Evolutionary conservation across 2,888 invertebrate species (phyloP).

Genomic region (Polydesmus complanatus): DNA sequence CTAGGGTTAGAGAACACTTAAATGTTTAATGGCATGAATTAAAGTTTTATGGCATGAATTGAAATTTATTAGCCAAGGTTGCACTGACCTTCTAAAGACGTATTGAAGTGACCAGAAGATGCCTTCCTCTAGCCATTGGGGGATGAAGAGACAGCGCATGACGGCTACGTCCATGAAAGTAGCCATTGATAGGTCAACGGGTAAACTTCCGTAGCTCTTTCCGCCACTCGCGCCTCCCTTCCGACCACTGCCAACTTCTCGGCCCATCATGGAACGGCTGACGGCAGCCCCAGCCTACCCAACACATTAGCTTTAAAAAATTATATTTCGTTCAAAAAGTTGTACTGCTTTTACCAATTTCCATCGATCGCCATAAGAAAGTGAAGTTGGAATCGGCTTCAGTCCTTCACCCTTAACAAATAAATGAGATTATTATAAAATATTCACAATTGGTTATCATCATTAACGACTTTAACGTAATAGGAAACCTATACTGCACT

Average conservation of each 20-base stretch:
- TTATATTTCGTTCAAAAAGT: neutral
- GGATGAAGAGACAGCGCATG: conserved; percentile 81
- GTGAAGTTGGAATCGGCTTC: neutral
- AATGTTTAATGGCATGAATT: neutral
- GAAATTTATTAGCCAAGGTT: neutral
- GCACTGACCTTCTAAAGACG: conserved; percentile 60
- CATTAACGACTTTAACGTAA: too few species aligned
- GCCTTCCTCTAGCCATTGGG: conserved; percentile 97
- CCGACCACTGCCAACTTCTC: neutral
- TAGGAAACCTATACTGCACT: too few species aligned
- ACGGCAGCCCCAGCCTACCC: conserved; percentile 11
- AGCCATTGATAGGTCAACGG: conserved; percentile 43
- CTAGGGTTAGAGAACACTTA: conserved; percentile 37
- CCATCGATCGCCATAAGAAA: conserved; percentile 10
- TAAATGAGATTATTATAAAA: too few species aligned
- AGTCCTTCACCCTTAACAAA: neutral
- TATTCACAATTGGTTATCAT: too few species aligned
- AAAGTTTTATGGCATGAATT: neutral
- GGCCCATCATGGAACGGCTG: conserved; percentile 8
- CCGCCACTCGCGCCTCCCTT: neutral
- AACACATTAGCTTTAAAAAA: neutral
- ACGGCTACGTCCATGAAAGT: conserved; percentile 95
- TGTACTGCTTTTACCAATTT: conserved; percentile 1
- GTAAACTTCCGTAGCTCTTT: neutral
- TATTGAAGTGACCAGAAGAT: conserved; percentile 93